Percentiles rank a stretch among this genome's conserved stretches.
These are phyloP conservation scores for Drosophila buzzatii DNA, from an alignment of 2,888 invertebrate genomes.

Conservation along the genomic window DNA sequence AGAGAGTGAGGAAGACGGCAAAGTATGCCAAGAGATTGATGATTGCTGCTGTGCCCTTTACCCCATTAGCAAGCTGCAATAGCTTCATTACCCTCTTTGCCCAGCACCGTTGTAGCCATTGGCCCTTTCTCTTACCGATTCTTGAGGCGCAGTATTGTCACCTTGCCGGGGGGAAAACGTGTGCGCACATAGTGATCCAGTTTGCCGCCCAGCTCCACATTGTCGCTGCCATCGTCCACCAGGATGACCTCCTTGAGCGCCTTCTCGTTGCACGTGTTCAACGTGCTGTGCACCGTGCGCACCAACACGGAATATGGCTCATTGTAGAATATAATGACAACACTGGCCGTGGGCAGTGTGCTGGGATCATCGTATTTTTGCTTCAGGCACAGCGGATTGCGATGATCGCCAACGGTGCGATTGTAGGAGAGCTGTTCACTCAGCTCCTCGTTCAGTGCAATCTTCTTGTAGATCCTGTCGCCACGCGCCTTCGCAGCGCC, in stretches of 20 bases:
- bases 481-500: constrained; percentile 89
- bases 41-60: constrained; percentile 7
- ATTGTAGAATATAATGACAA: constrained; percentile 95
- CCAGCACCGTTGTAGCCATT: neutral
- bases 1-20: constrained; percentile 1
- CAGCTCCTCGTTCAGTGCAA: constrained; percentile 94
- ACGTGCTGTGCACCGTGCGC: constrained; percentile 91
- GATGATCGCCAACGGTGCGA: constrained; percentile 87
- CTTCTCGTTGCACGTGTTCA: constrained; percentile 89
- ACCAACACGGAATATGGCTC: constrained; percentile 95
- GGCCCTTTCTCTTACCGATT: constrained; percentile 86
- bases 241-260: constrained; percentile 94
- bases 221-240: constrained; percentile 96
- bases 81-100: constrained; percentile 1
- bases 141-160: constrained; percentile 91
- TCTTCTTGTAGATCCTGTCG: constrained; percentile 91
- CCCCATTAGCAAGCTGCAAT: constrained; percentile 1
- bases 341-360: constrained; percentile 90
- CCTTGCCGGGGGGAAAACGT: constrained; percentile 88
- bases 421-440: constrained; percentile 95
- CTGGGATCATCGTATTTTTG: constrained; percentile 87
- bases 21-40: constrained; percentile 34
- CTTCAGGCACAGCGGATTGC: constrained; percentile 82
- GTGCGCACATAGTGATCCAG: constrained; percentile 92
- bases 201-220: constrained; percentile 90